A percentile compares a stretch with the other conserved stretches of the same genome.
These are phyloP conservation scores for Euglossa dilemma DNA, from an alignment of 1,140 invertebrate genomes.

Conservation along the genomic window DNA sequence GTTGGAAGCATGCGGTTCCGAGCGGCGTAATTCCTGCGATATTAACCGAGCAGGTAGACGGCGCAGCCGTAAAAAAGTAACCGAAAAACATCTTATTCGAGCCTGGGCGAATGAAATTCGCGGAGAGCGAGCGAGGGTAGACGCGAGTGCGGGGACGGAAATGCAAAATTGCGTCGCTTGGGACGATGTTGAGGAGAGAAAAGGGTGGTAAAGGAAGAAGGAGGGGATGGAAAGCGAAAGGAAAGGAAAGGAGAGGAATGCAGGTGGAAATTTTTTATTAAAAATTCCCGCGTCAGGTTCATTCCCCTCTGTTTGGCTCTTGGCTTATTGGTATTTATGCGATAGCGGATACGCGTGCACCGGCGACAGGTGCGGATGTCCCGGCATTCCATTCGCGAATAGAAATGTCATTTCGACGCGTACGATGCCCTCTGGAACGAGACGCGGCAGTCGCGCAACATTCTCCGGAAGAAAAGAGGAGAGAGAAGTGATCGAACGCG, in stretches of 20 bases:
- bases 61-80: too few species aligned
- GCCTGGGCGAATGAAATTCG: too few species aligned
- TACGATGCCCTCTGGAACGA: background rate
- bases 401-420: constrained; percentile 11
- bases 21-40: too few species aligned
- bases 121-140: too few species aligned
- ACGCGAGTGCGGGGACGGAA: background rate
- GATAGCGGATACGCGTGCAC: background rate
- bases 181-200: too few species aligned
- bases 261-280: background rate
- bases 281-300: background rate
- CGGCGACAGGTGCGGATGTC: background rate
- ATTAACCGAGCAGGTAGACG: too few species aligned
- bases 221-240: background rate
- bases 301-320: background rate
- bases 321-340: background rate
- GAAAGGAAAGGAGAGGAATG: background rate
- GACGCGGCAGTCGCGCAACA: background rate
- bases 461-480: background rate
- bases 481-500: background rate
- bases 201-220: background rate
- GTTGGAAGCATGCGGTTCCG: too few species aligned
- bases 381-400: background rate
- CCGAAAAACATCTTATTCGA: too few species aligned
- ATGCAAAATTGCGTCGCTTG: background rate